Conservation (phyloP, 1,140 invertebrate genomes). For the Phthorimaea operculella region DNA sequence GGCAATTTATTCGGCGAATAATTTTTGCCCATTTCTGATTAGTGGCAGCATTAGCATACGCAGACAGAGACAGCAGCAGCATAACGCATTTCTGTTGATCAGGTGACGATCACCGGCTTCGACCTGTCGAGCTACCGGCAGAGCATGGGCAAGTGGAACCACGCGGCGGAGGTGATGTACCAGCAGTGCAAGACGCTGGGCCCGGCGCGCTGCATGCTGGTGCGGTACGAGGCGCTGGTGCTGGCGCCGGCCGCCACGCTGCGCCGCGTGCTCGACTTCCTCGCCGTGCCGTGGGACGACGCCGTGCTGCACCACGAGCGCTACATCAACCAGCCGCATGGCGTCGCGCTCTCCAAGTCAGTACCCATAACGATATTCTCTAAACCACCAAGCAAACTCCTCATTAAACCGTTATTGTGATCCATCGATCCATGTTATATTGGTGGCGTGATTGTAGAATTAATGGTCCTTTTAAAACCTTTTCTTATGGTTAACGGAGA, state of each 20-base stretch:
- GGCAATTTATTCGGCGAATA: no score
- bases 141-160: slow-evolving; percentile 96
- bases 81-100: slow-evolving; percentile 14
- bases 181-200: slow-evolving; percentile 93
- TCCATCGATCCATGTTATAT: no score
- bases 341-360: slow-evolving; percentile 93
- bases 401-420: no score
- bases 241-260: slow-evolving; percentile 92
- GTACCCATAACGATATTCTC: slow-evolving; percentile 29
- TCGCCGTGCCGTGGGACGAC: slow-evolving; percentile 95
- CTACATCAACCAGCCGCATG: slow-evolving; percentile 95
- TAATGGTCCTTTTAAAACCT: no score
- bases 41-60: no score
- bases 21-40: no score
- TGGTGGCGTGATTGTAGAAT: no score
- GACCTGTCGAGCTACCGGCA: slow-evolving; percentile 93
- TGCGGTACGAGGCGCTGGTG: slow-evolving; percentile 97
- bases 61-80: no score
- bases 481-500: no score
- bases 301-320: slow-evolving; percentile 97
- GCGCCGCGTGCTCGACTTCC: slow-evolving; percentile 89
- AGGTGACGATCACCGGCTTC: slow-evolving; percentile 98
- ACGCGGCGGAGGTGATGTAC: slow-evolving; percentile 94
- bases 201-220: slow-evolving; percentile 80
- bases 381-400: no score